Evolutionary conservation across 2,797 vertebrate genomes (phyloP), one percentile per base, ranked within the genome.

Genomic region (Rachycentron canadum): DNA sequence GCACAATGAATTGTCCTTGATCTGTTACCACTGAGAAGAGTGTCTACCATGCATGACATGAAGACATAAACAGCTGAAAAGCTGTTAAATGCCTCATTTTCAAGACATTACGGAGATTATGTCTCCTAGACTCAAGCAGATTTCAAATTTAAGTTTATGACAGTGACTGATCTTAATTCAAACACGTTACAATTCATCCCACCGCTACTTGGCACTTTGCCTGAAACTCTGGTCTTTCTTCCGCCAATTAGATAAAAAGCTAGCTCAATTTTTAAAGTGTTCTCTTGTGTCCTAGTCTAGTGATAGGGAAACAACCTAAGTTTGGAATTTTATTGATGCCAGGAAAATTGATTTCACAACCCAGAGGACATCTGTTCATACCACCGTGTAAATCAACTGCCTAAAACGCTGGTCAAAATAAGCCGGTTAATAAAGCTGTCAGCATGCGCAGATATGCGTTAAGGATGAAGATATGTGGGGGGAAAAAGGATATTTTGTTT

Each of bases 401-500:
- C 16, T 26, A 25, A 73, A 79, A 81, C 57, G 8, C 63, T 26
- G 25, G 49, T 81, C 65, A 59, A 43, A 84, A 67, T 68, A 69
- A 65, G 49, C 62, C 58, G 74, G 36, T 56, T 13, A 60, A 86
- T 86, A 40, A 76, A 85, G 34, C 79, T 76, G 80, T 78, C 83
- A 77, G 41, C 32, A 8, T 61, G 55, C 62, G 70, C 63, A 53
- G 61, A 70, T 78, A 53, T 69, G 50, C 50, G 45, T 81, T 63
- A 64, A 78, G 40, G 68, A 62, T 70, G 38, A 73, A 75, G 32
- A 52, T 68, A 49, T 64, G 73, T 64, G 40, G 40, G n/a, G 59
- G 55, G 45, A 41, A 83, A 71, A 79, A 53, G 36, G 28, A 58
- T 57, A 59, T 36, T 66, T 70, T 52, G 62, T 38, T 49, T 66